Base-by-base conservation (phyloP, 2,113 vertebrate species). In the Carassius gibelio region DNA sequence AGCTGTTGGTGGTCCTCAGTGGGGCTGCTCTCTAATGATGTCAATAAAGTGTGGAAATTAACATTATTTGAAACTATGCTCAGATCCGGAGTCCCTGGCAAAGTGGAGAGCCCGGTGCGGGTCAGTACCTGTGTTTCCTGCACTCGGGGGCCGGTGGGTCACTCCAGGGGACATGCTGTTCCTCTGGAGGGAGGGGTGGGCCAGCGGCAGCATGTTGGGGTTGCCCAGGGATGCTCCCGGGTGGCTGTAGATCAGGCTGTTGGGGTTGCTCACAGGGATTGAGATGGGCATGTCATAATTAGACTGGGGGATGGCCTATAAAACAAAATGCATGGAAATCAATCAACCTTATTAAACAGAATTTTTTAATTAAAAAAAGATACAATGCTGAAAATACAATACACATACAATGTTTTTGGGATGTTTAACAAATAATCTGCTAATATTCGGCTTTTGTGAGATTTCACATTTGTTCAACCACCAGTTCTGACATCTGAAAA, bases 261-360 rank as follows among this genome's bases (percentile, higher is more conserved):
- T 94, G 90, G 96, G 94, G 88, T 95, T 97, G 85, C 93, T 93
- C 88, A 95, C 95, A 38, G 96, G 95, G 93, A 98, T 94, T 91
- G 97, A 96, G 89, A 97, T 94, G 50, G 96, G 96, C 96, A 99
- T 98, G 92, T 99, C 97, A 83, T 98, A 99, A 93, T 94, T 96
- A 84, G 97, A 96, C 85, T 96, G 95, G 74, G 96, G 96, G 92
- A 98, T 95, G 91, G 96, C 96, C 97, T 99, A 94, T 94, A 94
- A 57, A 57, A 34, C 79, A 66, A 52, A 30, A 81, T 1, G 23
- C 0, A 78, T 21, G 13, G 4, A 19, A 75, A 50, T 50, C 48
- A 75, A 48, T 50, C 72, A 30, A 30, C 30, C 30, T 30, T 30
- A 30, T 30, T 30, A 30, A 30, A 30, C 30, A 30, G 30, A 30